phyloP scores from a whole-genome alignment of 1,140 invertebrate genomes.

The Drosophila repletoides region DNA sequence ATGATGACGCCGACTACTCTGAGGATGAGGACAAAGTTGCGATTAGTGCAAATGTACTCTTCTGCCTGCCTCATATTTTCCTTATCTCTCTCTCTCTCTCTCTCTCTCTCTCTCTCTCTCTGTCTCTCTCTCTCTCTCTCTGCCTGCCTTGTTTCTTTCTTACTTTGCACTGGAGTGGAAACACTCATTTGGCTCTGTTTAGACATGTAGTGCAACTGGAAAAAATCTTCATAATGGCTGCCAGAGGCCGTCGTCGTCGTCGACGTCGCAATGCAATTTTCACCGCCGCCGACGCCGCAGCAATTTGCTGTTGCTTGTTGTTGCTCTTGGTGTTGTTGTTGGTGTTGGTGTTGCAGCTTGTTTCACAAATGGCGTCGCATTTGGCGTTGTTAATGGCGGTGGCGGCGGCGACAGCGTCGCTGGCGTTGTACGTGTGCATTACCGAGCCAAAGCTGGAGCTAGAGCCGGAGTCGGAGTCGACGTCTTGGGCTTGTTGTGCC shows the following conservation, averaged over 20 bases:
- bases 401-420: constrained; percentile 50
- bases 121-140: neutral
- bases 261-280: constrained; percentile 68
- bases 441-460: constrained; percentile 18
- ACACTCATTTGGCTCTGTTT: constrained; percentile 77
- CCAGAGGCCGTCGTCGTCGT: constrained; percentile 57
- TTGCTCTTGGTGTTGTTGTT: constrained; percentile 21
- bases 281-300: constrained; percentile 47
- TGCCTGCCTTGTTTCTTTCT: constrained; percentile 25
- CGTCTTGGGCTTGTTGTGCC: constrained; percentile 79
- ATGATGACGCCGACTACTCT: constrained; percentile 12
- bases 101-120: neutral
- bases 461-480: constrained; percentile 26
- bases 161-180: constrained; percentile 31
- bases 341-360: constrained; percentile 61
- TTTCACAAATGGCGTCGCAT: constrained; percentile 79
- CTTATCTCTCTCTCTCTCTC: neutral
- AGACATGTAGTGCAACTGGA: constrained; percentile 71
- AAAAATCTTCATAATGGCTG: constrained; percentile 80
- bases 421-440: constrained; percentile 51
- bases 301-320: constrained; percentile 60
- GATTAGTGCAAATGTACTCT: constrained; percentile 47
- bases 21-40: constrained; percentile 48
- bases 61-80: neutral
- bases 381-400: constrained; percentile 77